Evolutionary conservation across 2,113 vertebrate species (phyloP), one percentile per base, ranked within the genome.

Genomic region (Lipophrys pholis): DNA sequence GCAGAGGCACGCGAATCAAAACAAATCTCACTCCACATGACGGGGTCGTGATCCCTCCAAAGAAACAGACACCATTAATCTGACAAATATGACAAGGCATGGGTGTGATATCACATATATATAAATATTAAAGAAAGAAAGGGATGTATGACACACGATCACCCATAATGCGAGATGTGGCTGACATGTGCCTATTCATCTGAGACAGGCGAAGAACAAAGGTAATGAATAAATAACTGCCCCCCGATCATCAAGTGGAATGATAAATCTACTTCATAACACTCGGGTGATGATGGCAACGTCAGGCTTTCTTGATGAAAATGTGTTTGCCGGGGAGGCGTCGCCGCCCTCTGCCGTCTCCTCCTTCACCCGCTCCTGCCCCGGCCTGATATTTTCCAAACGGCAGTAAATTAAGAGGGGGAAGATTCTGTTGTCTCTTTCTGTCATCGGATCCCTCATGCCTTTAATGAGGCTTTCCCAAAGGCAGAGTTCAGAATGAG

Each of bases 181-280:
- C 73, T 77, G 73, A 63, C 62, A 52, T 62, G 60, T 53, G 78
- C 56, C 76, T 61, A 51, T 62, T 83, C 83, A 56, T 77, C 64
- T 74, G 51, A 73, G 60, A 46, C 75, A 49, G 62, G 67, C 7
- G 16, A 16, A 68, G 65, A 89, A 87, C 71, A 88, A 87, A 84
- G 57, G 51, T 78, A 58, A 83, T 86, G 83, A 89, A 90, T 90
- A 89, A 89, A 92, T 90, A 78, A 90, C 51, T 78, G 70, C 55
- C 65, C 21, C 50, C 51, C 50, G 48, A 52, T 90, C 82, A 86
- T 87, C 69, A 89, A 84, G 73, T 7, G 39, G 77, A 87, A 87
- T 84, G 85, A 88, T 85, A 75, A 87, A 89, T 87, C 68, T 72
- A 38, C 71, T 77, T 76, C 60, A 73, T 79, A 83, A 81, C 54